Base-by-base conservation (phyloP, 2,888 invertebrate species). In the Spilosoma lubricipeda region DNA sequence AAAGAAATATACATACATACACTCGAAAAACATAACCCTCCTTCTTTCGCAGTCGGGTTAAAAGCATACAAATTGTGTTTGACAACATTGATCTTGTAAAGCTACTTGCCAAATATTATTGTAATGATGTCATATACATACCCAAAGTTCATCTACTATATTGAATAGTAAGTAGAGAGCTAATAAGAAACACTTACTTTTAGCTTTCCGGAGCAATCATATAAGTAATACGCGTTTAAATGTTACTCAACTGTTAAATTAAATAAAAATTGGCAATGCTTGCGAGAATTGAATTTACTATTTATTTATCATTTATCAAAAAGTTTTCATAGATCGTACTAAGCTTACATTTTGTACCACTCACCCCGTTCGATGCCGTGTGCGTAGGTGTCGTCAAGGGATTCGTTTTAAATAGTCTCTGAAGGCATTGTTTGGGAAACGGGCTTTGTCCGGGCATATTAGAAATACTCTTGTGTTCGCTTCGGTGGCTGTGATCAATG, bases 391-490 rank as follows among this genome's bases (percentile, higher is more conserved):
- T 93, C 90, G 90, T 90, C 88, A 88, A 90, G 91, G 90, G 91
- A 94, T 93, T 90, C 93, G 88, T 92, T 94, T 93, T 93, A 92
- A 93, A 93, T 93, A 93, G 93, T 90, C 89, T 90, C 90, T 77
- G 86, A 89, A 90, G 89, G 89, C 87, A 90, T 94, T 95, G 95
- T 95, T 91, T 90, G 90, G 87, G 79, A 87, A 87, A 82, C 85
- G 77, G 80, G 87, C 91, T 91, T 94, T 94, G 94, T 94, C 82
- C 89, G 82, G 83, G 80, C 83, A 87, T 87, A 91, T 91, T 91
- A 88, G 84, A 84, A 90, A 89, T 87, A 87, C 90, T 90, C 94
- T 95, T 88, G 91, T 91, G 88, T 87, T 78, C 93, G 95, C 95
- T 88, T 86, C 93, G 87, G 85, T 92, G 91, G 85, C 88, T 93